Evolutionary conservation across 2,888 invertebrate genomes (phyloP), one percentile per base, ranked within the genome.

Genomic region (Germaria angustata): DNA sequence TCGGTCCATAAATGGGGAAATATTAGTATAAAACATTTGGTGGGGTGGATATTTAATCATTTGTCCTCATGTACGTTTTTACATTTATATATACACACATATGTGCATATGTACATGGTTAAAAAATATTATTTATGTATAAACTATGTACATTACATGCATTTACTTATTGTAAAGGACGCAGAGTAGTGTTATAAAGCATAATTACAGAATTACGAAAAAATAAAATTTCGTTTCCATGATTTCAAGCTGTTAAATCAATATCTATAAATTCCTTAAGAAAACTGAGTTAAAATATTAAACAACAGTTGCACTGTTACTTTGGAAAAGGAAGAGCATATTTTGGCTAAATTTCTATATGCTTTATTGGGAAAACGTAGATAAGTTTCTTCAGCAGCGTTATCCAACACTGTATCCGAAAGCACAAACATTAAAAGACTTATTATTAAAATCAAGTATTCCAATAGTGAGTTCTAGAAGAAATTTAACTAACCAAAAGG

Each of bases 291-390:
- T 20, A 7, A 28, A 36, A 36, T 8, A 49, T 13, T 34, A 46
- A 46, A 9, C 11, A 53, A 61, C 15, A 81, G 77, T 77, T 20
- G 20, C 49, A 7, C 9, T 55, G 13, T 53, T 39, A 68, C 6
- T n/a, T 32, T 9, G 2, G 3, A 34, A 22, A 17, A 24, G 13
- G 6, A 32, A 39, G 28, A 34, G 59, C 49, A 13, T 9, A 5
- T 41, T 44, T 61, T 17, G 13, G 1, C 36, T 36, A 11, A 53
- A 41, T 24, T 39, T 32, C 55, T 69, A 76, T 85, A 91, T 91
- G 91, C 87, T 89, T 84, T 90, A 90, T 85, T 91, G 90, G 90
- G 86, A 87, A 79, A 87, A 85, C 84, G 90, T 90, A 84, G 90
- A 91, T 81, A 86, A 84, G 75, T 87, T 86, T 85, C 83, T 89